Conservation (phyloP, 2,888 invertebrate genomes). For the Conomelus anceps region DNA sequence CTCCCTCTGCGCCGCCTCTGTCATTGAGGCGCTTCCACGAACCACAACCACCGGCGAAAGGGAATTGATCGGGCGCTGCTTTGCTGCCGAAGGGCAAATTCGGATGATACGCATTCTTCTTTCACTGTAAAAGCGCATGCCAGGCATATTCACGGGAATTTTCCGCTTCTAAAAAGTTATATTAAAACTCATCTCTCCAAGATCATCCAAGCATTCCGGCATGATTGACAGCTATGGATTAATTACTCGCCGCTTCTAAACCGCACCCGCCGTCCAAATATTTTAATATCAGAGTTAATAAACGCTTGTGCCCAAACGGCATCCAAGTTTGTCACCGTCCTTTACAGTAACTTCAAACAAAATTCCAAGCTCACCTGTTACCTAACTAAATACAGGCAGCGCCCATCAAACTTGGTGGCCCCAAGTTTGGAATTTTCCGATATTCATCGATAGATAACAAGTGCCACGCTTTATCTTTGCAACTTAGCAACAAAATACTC, state of each 20-base stretch:
- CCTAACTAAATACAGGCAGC: too few relatives aligned
- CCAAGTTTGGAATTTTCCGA: not conserved
- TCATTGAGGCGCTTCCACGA: not conserved
- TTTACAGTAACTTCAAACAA: not conserved
- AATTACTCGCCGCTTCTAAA: slow-evolving; percentile 1
- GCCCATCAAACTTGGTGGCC: not conserved
- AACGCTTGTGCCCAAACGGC: not conserved
- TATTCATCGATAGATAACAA: not conserved
- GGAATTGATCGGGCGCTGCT: slow-evolving; percentile 5
- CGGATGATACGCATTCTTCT: slow-evolving; percentile 25
- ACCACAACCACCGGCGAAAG: not conserved
- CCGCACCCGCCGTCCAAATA: not conserved
- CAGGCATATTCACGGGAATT: slow-evolving; percentile 23
- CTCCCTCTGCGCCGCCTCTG: not conserved
- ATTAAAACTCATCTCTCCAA: slow-evolving; percentile 3
- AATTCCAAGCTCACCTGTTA: not conserved
- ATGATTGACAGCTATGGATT: slow-evolving; percentile 13
- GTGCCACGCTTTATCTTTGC: not conserved
- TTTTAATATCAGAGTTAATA: slow-evolving; percentile 10
- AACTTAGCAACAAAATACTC: too few relatives aligned
- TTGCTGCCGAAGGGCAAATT: slow-evolving; percentile 18
- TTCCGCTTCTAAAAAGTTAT: slow-evolving; percentile 9
- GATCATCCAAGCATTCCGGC: not conserved
- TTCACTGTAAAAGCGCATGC: slow-evolving; percentile 23
- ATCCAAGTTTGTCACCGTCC: not conserved